A percentile compares a stretch with the other conserved stretches of the same genome.
These are phyloP conservation scores for Cydia amplana DNA, from an alignment of 1,140 invertebrate genomes.

Conservation along the genomic window DNA sequence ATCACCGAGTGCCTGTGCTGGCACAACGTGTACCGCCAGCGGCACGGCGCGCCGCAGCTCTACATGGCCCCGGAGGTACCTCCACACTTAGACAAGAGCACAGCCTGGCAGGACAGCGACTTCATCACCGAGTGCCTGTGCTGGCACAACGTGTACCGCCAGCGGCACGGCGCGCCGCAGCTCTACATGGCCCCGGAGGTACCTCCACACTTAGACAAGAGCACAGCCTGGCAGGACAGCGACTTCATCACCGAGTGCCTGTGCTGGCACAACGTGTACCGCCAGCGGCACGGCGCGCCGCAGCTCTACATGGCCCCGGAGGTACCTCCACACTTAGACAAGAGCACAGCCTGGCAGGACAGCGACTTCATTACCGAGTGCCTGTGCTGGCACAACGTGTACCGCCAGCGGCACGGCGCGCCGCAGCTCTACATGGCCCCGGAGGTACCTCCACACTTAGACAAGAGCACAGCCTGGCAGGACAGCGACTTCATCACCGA, in stretches of 20 bases:
- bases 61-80: too few species aligned
- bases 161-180: slow-evolving; percentile 85
- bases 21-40: too few species aligned
- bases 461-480: slow-evolving; percentile 84
- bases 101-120: slow-evolving; percentile 86
- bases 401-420: slow-evolving; percentile 86
- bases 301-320: slow-evolving; percentile 86
- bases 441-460: slow-evolving; percentile 76
- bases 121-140: slow-evolving; percentile 89
- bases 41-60: too few species aligned
- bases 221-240: slow-evolving; percentile 87
- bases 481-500: slow-evolving; percentile 88
- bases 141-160: slow-evolving; percentile 90
- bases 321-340: slow-evolving; percentile 63
- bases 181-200: slow-evolving; percentile 88
- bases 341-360: slow-evolving; percentile 85
- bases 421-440: slow-evolving; percentile 86
- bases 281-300: slow-evolving; percentile 86
- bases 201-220: slow-evolving; percentile 35
- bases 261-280: slow-evolving; percentile 90
- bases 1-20: not conserved
- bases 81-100: slow-evolving; percentile 67
- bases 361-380: slow-evolving; percentile 90
- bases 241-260: slow-evolving; percentile 87
- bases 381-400: slow-evolving; percentile 90